These are phyloP conservation scores for Cryptocephalus primarius DNA, from an alignment of 2,888 invertebrate genomes.

Conservation along the genomic window DNA sequence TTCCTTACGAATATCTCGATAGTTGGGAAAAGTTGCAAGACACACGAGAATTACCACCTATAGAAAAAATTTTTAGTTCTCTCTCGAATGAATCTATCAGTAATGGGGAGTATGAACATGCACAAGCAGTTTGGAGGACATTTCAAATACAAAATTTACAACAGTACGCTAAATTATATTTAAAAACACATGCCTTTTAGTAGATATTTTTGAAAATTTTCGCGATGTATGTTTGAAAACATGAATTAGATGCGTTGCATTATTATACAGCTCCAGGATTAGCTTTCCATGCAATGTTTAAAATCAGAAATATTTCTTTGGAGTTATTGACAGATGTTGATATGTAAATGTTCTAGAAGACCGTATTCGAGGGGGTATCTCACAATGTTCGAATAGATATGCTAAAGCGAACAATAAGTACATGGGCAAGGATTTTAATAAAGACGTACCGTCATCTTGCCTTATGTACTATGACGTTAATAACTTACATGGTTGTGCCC, in stretches of 20 bases:
- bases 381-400: conserved; percentile 21
- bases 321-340: conserved; percentile 26
- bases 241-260: conserved; percentile 22
- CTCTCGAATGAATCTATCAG: no score
- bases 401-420: conserved; percentile 28
- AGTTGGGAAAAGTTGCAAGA: no score
- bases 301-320: conserved; percentile 22
- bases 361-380: conserved; percentile 22
- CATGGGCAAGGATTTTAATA: conserved; percentile 18
- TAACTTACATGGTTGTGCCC: conserved; percentile 10
- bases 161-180: conserved; percentile 19
- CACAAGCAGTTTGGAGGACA: no score
- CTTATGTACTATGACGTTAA: conserved; percentile 23
- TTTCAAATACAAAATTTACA: conserved; percentile 19
- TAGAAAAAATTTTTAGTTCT: no score
- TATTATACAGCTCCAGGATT: conserved; percentile 27
- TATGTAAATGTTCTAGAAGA: conserved; percentile 23
- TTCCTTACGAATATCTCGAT: no score
- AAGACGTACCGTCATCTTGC: conserved; percentile 12
- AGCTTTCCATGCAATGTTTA: conserved; percentile 21
- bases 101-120: no score
- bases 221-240: conserved; percentile 5
- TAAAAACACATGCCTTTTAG: conserved; percentile 7
- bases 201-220: conserved; percentile 13
- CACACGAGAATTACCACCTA: no score